Conservation (phyloP, 2,888 invertebrate species). For the Steinernema scapterisci region DNA sequence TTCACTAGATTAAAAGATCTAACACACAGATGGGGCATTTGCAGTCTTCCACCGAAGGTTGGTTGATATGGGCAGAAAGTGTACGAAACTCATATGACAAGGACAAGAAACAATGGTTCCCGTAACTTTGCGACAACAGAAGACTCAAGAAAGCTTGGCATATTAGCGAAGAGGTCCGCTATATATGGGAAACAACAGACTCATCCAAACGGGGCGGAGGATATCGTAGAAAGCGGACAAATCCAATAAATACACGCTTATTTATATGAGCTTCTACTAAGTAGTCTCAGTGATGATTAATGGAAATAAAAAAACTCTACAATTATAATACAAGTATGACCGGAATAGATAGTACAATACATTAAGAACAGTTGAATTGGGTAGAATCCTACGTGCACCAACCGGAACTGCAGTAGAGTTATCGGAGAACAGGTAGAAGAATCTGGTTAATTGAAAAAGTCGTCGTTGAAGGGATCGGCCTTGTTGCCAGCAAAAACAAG, state of each 20-base stretch:
- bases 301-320: slow-evolving; percentile 12
- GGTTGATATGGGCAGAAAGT: background rate
- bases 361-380: slow-evolving; percentile 1
- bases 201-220: slow-evolving; percentile 14
- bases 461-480: slow-evolving; percentile 46
- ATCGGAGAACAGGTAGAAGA: slow-evolving; percentile 7
- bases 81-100: slow-evolving; percentile 8
- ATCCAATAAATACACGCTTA: slow-evolving; percentile 29
- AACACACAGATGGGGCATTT: too few species aligned
- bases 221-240: background rate
- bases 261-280: slow-evolving; percentile 18
- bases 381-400: slow-evolving; percentile 6
- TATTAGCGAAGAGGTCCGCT: background rate
- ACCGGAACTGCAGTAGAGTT: slow-evolving; percentile 15
- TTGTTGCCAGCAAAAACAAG: slow-evolving; percentile 23
- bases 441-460: slow-evolving; percentile 46
- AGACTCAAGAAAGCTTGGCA: slow-evolving; percentile 18
- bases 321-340: slow-evolving; percentile 30
- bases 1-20: slow-evolving; percentile 12
- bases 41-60: too few species aligned
- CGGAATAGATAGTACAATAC: slow-evolving; percentile 19
- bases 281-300: slow-evolving; percentile 27
- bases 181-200: background rate
- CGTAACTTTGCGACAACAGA: slow-evolving; percentile 5
- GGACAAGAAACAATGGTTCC: slow-evolving; percentile 27